Conservation (phyloP, 1,140 invertebrate species). For the Drosophila lacteicornis region DNA sequence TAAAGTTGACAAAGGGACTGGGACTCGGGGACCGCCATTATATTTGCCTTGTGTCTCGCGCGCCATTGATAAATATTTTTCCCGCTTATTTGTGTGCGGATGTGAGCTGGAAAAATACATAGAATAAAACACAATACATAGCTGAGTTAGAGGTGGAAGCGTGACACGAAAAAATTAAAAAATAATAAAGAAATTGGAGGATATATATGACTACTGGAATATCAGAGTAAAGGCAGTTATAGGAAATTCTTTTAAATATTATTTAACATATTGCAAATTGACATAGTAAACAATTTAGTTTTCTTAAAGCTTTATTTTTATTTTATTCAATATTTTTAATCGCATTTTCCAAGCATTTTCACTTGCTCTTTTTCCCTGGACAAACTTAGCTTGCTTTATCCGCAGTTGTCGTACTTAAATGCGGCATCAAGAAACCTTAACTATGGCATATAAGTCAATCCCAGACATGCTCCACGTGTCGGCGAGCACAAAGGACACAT, state of each 20-base stretch:
- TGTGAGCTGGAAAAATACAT: conserved; percentile 68
- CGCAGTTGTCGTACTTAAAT: neutral
- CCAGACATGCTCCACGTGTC: conserved; percentile 32
- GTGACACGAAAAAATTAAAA: conserved; percentile 28
- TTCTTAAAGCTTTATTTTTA: neutral
- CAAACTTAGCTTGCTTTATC: conserved; percentile 6
- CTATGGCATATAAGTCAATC: conserved; percentile 14
- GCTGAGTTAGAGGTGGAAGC: conserved; percentile 12
- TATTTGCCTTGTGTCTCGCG: conserved; percentile 44
- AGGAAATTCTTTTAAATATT: too few species aligned
- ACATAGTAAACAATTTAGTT: neutral
- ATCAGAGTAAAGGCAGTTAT: neutral
- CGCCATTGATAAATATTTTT: conserved; percentile 66
- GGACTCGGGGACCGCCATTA: conserved; percentile 6
- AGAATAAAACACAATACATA: conserved; percentile 59
- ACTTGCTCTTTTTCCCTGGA: neutral
- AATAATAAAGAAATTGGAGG: neutral
- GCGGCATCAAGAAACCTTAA: conserved; percentile 37
- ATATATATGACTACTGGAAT: neutral
- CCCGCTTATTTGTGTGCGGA: conserved; percentile 48
- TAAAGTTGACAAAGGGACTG: conserved; percentile 30
- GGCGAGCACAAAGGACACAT: conserved; percentile 15
- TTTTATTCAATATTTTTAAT: neutral
- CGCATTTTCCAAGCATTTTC: neutral
- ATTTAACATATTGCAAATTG: too few species aligned